Percentiles rank a stretch among this genome's conserved stretches.
These are phyloP conservation scores for Cephus rjabovi DNA, from an alignment of 2,888 invertebrate species.

Conservation along the genomic window DNA sequence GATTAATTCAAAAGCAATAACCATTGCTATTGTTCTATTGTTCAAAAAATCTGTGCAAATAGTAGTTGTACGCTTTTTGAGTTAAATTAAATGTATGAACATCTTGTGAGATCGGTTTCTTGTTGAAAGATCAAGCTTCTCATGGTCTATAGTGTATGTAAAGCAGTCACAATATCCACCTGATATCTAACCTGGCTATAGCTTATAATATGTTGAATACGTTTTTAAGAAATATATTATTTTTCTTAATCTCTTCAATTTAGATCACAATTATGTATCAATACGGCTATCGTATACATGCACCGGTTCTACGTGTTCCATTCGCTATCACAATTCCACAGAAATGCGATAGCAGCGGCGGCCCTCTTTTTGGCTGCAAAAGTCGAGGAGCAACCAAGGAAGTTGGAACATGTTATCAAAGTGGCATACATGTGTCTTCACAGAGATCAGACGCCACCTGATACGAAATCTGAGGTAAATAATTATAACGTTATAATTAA, in stretches of 20 bases:
- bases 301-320: slow-evolving; percentile 99
- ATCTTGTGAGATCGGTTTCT: no score
- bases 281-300: slow-evolving; percentile 99
- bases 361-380: slow-evolving; percentile 97
- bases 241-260: slow-evolving; percentile 55
- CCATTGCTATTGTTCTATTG: no score
- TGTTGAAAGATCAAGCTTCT: no score
- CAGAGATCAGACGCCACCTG: slow-evolving; percentile 74
- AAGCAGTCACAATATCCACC: no score
- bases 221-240: no score
- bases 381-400: slow-evolving; percentile 98
- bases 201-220: no score
- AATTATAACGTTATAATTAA: slow-evolving; percentile 9
- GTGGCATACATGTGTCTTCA: slow-evolving; percentile 91
- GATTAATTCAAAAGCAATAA: no score
- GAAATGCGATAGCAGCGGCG: slow-evolving; percentile 94
- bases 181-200: no score
- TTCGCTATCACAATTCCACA: slow-evolving; percentile 94
- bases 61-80: no score
- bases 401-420: slow-evolving; percentile 96
- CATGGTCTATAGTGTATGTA: no score
- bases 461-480: slow-evolving; percentile 79
- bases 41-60: no score
- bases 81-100: no score
- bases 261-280: slow-evolving; percentile 96